Percentiles rank a stretch among this genome's conserved stretches.
phyloP scores from a whole-genome alignment of 2,888 invertebrate species.

The Punctoribates punctum region DNA sequence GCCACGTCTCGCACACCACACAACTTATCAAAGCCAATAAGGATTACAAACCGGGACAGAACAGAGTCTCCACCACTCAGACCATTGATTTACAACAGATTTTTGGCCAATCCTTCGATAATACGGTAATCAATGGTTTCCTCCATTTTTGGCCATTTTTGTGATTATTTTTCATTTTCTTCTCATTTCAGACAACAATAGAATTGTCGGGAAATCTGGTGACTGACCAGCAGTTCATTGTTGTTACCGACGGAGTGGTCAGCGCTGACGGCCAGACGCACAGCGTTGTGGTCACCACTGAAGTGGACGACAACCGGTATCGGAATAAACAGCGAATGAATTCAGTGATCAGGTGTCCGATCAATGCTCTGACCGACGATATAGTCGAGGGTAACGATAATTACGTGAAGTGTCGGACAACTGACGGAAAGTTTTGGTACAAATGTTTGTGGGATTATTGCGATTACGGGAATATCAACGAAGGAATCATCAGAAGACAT shows the following conservation, averaged over 20 bases:
- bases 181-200: background rate
- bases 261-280: background rate
- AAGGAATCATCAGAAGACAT: constrained; percentile 23
- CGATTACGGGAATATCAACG: constrained; percentile 31
- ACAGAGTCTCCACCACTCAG: background rate
- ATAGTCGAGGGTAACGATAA: constrained; percentile 24
- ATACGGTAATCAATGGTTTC: background rate
- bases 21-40: background rate
- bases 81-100: background rate
- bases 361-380: constrained; percentile 5
- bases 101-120: background rate
- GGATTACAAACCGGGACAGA: background rate
- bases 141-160: background rate
- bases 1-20: constrained; percentile 16
- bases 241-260: background rate
- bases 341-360: constrained; percentile 28
- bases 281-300: background rate
- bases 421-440: constrained; percentile 30
- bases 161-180: background rate
- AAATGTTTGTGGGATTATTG: constrained; percentile 36
- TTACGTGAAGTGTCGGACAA: constrained; percentile 23
- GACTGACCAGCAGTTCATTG: background rate
- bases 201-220: background rate
- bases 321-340: background rate
- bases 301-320: background rate